These are phyloP conservation scores for Neotoxoptera formosana DNA, from an alignment of 1,140 invertebrate genomes.

Conservation along the genomic window DNA sequence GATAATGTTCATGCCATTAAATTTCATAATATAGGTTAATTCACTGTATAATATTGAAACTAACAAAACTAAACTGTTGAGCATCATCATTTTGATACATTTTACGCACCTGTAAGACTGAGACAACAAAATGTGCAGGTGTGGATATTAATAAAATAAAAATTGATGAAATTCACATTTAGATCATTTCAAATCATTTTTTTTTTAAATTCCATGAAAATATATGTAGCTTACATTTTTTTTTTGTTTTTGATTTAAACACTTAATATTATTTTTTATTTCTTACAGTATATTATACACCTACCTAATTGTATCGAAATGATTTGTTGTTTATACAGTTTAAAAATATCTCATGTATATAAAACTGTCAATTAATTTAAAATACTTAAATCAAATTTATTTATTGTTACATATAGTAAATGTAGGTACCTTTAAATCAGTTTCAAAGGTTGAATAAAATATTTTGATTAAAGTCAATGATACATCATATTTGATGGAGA, in stretches of 20 bases:
- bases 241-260: neutral
- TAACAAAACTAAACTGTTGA: no score
- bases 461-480: conserved; percentile 37
- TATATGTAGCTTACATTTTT: neutral
- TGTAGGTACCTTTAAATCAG: neutral
- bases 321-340: neutral
- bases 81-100: no score
- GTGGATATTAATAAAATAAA: no score
- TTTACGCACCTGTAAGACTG: no score
- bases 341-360: neutral
- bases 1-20: no score
- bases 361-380: neutral
- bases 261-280: neutral
- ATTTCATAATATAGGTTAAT: no score
- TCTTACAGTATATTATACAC: neutral
- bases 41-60: no score
- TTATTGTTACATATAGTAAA: neutral
- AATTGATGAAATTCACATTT: no score
- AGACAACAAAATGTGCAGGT: no score
- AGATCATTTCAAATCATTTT: no score
- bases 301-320: neutral
- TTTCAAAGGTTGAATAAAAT: conserved; percentile 8
- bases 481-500: conserved; percentile 15
- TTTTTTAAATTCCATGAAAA: no score
- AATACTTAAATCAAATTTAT: neutral